phyloP scores from a whole-genome alignment of 2,113 vertebrate genomes.

The Microcebus jonahi region DNA sequence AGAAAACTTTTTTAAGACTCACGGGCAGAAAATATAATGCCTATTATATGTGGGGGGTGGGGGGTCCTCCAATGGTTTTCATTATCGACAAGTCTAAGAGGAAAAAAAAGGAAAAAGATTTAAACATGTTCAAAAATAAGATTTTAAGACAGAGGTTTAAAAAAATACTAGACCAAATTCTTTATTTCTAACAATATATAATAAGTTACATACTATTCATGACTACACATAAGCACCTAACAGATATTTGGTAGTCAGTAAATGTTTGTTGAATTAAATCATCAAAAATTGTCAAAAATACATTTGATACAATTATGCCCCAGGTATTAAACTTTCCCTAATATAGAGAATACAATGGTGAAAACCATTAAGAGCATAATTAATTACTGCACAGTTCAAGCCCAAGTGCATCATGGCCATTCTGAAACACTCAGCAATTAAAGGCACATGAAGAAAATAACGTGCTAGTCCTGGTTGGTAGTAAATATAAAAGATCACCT shows the following conservation, averaged over 20 bases:
- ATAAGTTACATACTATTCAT: background rate
- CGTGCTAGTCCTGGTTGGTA: background rate
- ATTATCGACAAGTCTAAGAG: background rate
- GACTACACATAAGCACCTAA: background rate
- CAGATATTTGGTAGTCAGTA: background rate
- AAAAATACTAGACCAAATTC: background rate
- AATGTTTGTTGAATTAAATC: conserved; percentile 45
- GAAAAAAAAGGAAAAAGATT: background rate
- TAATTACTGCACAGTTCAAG: background rate
- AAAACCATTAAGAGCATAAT: background rate
- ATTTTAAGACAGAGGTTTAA: background rate
- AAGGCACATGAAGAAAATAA: background rate
- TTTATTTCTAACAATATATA: conserved; percentile 20
- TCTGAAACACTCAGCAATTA: background rate
- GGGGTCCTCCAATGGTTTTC: background rate
- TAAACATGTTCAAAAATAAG: background rate
- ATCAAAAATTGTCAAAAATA: conserved; percentile 49
- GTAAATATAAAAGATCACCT: conserved; percentile 4
- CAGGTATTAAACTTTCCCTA: background rate
- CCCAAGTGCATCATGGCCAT: background rate
- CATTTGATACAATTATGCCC: background rate
- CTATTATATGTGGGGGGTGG: background rate
- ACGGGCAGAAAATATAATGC: background rate
- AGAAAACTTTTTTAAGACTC: background rate
- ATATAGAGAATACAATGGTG: background rate